phyloP scores from a whole-genome alignment of 2,888 invertebrate genomes.

The Nymphalis polychloros region DNA sequence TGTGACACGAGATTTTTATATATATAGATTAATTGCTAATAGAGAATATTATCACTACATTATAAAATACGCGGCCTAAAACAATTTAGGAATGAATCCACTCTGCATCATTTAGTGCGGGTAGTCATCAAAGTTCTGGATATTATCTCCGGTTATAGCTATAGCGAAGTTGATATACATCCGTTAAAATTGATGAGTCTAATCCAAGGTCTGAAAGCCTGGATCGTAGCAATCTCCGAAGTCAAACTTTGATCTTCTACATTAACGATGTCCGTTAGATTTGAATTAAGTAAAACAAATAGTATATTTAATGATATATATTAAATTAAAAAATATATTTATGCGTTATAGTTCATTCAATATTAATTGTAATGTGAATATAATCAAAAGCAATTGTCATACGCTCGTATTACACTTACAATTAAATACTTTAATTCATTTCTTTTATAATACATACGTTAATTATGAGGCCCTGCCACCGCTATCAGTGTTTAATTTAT shows the following conservation, averaged over 20 bases:
- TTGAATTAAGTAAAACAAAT: constrained; percentile 20
- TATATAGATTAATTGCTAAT: too few species aligned
- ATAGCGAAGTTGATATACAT: constrained; percentile 15
- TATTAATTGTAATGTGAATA: too few species aligned
- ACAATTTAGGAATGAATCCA: background rate
- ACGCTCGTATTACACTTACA: too few species aligned
- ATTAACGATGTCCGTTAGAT: constrained; percentile 32
- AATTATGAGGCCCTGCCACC: too few species aligned
- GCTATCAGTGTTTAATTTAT: too few species aligned
- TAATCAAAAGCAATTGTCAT: too few species aligned
- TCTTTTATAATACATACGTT: too few species aligned
- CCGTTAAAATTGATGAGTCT: constrained; percentile 28
- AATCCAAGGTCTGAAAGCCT: constrained; percentile 25
- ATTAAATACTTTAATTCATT: too few species aligned
- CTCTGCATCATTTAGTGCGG: constrained; percentile 9
- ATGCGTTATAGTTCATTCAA: background rate
- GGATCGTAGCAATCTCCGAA: constrained; percentile 30
- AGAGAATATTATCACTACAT: too few species aligned
- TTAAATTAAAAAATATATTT: background rate
- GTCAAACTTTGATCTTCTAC: constrained; percentile 29
- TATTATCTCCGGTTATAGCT: constrained; percentile 13
- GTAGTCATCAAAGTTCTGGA: constrained; percentile 18
- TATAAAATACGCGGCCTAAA: background rate
- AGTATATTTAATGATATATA: background rate
- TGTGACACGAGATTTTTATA: too few species aligned